Conservation (phyloP, 1,140 invertebrate genomes). For the Acarapis woodi region DNA sequence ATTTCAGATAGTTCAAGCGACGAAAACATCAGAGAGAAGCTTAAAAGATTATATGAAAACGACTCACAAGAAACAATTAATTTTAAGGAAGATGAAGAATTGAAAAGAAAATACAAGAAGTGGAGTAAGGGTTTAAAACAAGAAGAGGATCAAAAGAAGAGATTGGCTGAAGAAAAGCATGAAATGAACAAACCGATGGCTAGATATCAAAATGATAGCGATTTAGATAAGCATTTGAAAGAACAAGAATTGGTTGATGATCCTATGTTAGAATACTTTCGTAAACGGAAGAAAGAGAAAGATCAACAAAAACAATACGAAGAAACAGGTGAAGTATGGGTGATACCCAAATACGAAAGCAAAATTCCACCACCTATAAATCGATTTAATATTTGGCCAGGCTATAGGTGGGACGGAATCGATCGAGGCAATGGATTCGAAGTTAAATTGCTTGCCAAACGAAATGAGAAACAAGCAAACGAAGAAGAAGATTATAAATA, state of each 20-base stretch:
- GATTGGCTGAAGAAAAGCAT: conserved; percentile 33
- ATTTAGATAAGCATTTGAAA: conserved; percentile 44
- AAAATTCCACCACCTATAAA: conserved; percentile 42
- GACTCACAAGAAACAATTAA: conserved; percentile 25
- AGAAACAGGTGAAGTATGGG: conserved; percentile 7
- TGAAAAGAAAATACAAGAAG: conserved; percentile 42
- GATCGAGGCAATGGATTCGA: conserved; percentile 92
- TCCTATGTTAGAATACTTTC: conserved; percentile 68
- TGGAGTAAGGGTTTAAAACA: conserved; percentile 43
- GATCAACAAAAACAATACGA: conserved; percentile 11
- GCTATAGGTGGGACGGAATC: conserved; percentile 91
- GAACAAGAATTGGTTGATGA: conserved; percentile 51
- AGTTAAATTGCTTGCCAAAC: conserved; percentile 48
- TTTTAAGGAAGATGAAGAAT: conserved; percentile 19
- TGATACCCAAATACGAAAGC: conserved; percentile 37
- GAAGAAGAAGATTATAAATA: conserved; percentile 72
- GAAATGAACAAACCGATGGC: conserved; percentile 74
- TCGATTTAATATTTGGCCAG: conserved; percentile 63
- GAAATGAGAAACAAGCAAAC: conserved; percentile 39
- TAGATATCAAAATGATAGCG: conserved; percentile 53
- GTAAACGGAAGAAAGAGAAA: conserved; percentile 31
- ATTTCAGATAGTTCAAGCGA: no score
- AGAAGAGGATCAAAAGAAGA: conserved; percentile 23
- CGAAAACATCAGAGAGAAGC: no score
- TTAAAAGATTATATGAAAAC: no score